Percentiles rank a stretch among this genome's conserved stretches.
Evolutionary conservation across 2,888 invertebrate genomes (phyloP).

Genomic region (Byasa hedistus): DNA sequence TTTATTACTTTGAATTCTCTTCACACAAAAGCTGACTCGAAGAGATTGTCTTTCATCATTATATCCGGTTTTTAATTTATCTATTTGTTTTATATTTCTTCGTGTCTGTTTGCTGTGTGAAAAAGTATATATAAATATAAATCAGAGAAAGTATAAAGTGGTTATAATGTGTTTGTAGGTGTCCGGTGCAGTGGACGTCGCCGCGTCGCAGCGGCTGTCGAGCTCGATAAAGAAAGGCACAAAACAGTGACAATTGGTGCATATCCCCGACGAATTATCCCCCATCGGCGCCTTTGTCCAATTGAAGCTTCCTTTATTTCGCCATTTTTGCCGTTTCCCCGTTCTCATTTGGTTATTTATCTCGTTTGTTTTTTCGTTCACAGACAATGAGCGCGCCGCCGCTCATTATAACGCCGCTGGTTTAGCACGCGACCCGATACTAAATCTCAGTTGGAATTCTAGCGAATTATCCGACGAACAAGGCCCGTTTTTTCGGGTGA

Average conservation of each 20-base stretch:
- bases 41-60: no score
- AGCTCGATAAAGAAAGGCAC: slow-evolving; percentile 60
- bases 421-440: slow-evolving; percentile 70
- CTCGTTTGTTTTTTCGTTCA: slow-evolving; percentile 65
- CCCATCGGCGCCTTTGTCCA: slow-evolving; percentile 77
- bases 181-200: slow-evolving; percentile 32
- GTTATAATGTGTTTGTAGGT: slow-evolving; percentile 3
- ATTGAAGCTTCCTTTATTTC: slow-evolving; percentile 76
- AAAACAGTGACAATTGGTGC: slow-evolving; percentile 79
- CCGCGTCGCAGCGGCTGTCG: slow-evolving; percentile 45
- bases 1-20: no score
- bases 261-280: slow-evolving; percentile 78
- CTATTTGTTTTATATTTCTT: no score
- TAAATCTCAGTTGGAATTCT: slow-evolving; percentile 78
- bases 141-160: background rate
- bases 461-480: slow-evolving; percentile 74
- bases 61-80: no score
- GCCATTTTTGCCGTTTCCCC: slow-evolving; percentile 77
- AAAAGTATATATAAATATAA: background rate
- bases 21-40: no score
- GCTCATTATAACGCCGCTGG: slow-evolving; percentile 73
- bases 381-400: slow-evolving; percentile 48
- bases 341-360: slow-evolving; percentile 80
- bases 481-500: slow-evolving; percentile 71
- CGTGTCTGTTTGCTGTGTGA: no score